phyloP scores from a whole-genome alignment of 2,113 vertebrate species.

The Vanacampus margaritifer region DNA sequence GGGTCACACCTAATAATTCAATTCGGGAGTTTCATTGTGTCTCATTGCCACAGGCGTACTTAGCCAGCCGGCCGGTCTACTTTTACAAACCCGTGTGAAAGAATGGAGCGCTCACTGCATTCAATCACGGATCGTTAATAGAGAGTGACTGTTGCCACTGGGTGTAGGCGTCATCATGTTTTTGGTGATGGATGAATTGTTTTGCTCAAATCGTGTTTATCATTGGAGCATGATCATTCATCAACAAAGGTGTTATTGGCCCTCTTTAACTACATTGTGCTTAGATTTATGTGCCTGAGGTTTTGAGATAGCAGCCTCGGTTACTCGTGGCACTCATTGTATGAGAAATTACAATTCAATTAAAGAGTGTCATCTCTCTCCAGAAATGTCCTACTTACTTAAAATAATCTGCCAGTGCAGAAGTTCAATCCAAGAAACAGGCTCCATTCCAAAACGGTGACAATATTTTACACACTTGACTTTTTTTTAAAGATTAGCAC shows the following conservation, averaged over 20 bases:
- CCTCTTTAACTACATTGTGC: not conserved
- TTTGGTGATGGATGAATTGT: not conserved
- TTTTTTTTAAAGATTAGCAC: not conserved
- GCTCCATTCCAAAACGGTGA: not conserved
- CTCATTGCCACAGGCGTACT: not conserved
- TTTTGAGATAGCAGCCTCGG: not conserved
- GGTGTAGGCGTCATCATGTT: not conserved
- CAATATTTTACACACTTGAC: slow-evolving; percentile 7
- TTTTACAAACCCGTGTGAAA: not conserved
- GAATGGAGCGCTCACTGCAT: not conserved
- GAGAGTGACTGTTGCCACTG: not conserved
- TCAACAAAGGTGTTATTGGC: not conserved
- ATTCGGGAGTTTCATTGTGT: not conserved
- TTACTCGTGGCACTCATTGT: not conserved
- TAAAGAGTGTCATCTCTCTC: slow-evolving; percentile 1
- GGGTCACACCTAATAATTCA: not conserved
- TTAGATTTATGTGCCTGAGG: not conserved
- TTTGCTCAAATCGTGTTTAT: not conserved
- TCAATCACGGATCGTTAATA: not conserved
- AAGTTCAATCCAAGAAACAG: not conserved
- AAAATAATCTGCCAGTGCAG: not conserved
- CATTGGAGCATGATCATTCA: not conserved
- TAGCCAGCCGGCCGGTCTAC: too few relatives aligned
- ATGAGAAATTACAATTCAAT: slow-evolving; percentile 40
- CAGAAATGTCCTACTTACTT: slow-evolving; percentile 1